Evolutionary conservation across 2,888 invertebrate species (phyloP).

Genomic region (Dynastes tityus): DNA sequence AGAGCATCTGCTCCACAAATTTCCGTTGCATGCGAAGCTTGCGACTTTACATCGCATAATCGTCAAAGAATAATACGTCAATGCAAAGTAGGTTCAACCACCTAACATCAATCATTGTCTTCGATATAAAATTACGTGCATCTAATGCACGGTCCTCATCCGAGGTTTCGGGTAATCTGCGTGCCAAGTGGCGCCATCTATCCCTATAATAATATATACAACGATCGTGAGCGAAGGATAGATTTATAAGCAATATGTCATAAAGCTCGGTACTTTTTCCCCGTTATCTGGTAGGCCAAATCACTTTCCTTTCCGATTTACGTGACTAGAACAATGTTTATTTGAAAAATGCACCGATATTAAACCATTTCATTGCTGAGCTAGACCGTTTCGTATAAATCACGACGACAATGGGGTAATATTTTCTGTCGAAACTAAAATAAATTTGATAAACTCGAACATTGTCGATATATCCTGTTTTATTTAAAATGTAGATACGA

Average conservation of each 20-base stretch:
- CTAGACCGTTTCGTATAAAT: slow-evolving; percentile 38
- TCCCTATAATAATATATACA: slow-evolving; percentile 55
- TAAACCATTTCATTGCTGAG: slow-evolving; percentile 39
- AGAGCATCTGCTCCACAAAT: slow-evolving; percentile 55
- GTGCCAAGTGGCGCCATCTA: slow-evolving; percentile 60
- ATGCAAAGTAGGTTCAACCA: slow-evolving; percentile 53
- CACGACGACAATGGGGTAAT: slow-evolving; percentile 49
- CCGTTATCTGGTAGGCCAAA: slow-evolving; percentile 55
- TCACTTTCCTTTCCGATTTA: slow-evolving; percentile 53
- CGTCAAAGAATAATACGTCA: slow-evolving; percentile 59
- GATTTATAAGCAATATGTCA: slow-evolving; percentile 61
- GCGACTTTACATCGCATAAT: slow-evolving; percentile 57
- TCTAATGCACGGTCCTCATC: slow-evolving; percentile 59
- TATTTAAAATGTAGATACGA: slow-evolving; percentile 19
- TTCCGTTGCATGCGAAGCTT: slow-evolving; percentile 35
- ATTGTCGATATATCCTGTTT: slow-evolving; percentile 24
- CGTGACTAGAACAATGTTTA: slow-evolving; percentile 52
- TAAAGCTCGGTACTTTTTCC: slow-evolving; percentile 53
- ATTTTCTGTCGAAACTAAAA: slow-evolving; percentile 45
- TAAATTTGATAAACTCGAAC: slow-evolving; percentile 35
- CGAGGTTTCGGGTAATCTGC: slow-evolving; percentile 57
- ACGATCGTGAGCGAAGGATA: slow-evolving; percentile 55
- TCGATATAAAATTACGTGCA: slow-evolving; percentile 58
- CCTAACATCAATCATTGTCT: slow-evolving; percentile 60
- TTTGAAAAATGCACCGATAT: slow-evolving; percentile 50